These are phyloP conservation scores for Lophura nycthemera DNA, from an alignment of 2,113 vertebrate genomes.

Conservation along the genomic window DNA sequence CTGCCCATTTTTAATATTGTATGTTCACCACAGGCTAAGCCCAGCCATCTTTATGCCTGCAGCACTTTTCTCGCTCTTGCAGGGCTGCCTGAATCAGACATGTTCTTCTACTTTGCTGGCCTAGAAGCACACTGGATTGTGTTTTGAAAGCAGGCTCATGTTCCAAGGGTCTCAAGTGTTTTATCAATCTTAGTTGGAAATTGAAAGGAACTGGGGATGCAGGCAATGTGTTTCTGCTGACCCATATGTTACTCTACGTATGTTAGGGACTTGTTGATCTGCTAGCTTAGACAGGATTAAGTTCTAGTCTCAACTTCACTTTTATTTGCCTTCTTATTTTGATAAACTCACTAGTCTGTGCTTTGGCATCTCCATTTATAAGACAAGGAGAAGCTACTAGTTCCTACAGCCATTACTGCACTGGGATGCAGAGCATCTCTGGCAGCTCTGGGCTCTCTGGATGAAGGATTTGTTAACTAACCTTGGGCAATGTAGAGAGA, in stretches of 20 bases:
- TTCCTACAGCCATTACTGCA: background rate
- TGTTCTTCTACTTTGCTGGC: slow-evolving; percentile 29
- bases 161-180: slow-evolving; percentile 15
- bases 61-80: slow-evolving; percentile 15
- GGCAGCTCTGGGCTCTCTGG: background rate
- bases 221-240: background rate
- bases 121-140: slow-evolving; percentile 2
- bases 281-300: background rate
- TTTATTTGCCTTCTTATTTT: background rate
- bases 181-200: background rate
- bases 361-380: background rate
- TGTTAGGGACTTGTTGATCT: background rate
- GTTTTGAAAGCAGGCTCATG: slow-evolving; percentile 29
- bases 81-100: slow-evolving; percentile 13
- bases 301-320: background rate
- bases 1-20: slow-evolving; percentile 19
- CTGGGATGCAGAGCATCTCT: background rate
- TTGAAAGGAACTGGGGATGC: background rate
- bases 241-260: background rate
- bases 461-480: background rate
- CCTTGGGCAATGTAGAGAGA: background rate
- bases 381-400: background rate
- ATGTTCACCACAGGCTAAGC: slow-evolving; percentile 24
- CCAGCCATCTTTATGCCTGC: slow-evolving; percentile 2
- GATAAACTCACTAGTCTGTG: background rate